Evolutionary conservation across 2,113 vertebrate species (phyloP), one percentile per base, ranked within the genome.

Genomic region (Corythaeola cristata): DNA sequence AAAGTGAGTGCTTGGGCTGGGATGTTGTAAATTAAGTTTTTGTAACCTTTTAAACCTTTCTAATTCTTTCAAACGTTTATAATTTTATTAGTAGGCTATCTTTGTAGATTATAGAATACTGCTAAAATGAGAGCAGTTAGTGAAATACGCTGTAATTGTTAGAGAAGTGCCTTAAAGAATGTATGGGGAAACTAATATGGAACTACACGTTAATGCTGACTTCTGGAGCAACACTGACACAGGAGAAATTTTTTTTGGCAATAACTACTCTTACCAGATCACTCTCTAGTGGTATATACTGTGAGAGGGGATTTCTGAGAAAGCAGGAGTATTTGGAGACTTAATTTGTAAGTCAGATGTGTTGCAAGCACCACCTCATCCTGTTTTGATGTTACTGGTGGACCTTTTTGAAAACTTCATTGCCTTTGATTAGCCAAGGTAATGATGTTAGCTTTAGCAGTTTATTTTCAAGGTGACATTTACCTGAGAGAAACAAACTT

Each of bases 391-490:
- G 75, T 82, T 89, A 58, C 72, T 37, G 41, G 71, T 21, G 58
- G 45, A 59, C 37, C 32, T 81, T 81, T 67, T 19, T 81, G 64
- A 60, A 88, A 93, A 69, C 68, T 49, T 88, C 19, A 13, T 77
- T 75, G 56, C 68, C 41, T 71, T 64, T 81, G 64, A 64, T 81
- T 64, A 87, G 64, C 47, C 67, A 71, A 60, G 37, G 62, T 81
- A 82, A 56, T 75, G 32, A 5, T 15, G 26, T 63, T 87, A 64
- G 77, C 53, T 82, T 89, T 69, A 82, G 69, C 62, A 69, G 77
- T 41, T 93, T 55, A 49, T 89, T 95, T 92, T 92, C 78, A 88
- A 87, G 69, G 90, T 87, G 80, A 79, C 53, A 24, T 92, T 95
- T 68, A 82, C 41, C 58, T 45, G 30, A 58, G 62, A 67, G 86